Evolutionary conservation across 2,797 vertebrate species (phyloP).

Genomic region (Sebastes alutus): DNA sequence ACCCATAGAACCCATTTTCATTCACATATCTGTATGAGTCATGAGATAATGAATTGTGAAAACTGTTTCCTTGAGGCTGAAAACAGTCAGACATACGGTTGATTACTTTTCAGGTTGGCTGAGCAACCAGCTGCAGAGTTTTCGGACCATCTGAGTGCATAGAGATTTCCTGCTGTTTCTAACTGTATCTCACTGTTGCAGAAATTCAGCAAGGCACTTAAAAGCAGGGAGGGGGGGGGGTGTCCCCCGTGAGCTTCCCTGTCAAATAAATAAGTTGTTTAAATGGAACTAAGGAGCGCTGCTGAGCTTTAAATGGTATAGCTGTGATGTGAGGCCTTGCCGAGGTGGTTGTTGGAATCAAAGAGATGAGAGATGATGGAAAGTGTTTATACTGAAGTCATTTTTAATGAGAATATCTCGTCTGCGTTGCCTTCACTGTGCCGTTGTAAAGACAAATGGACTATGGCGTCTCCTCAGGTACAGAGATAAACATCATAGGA

Average conservation of each 20-base stretch:
- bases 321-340: constrained; percentile 11
- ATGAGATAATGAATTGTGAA: neutral
- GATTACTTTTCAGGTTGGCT: neutral
- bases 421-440: neutral
- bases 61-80: neutral
- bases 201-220: constrained; percentile 14
- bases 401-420: constrained; percentile 10
- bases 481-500: constrained; percentile 7
- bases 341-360: neutral
- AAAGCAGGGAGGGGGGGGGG: constrained; percentile 1
- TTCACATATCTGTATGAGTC: too few species aligned
- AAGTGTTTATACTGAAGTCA: neutral
- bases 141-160: neutral
- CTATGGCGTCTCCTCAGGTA: constrained; percentile 16
- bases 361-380: neutral
- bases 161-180: neutral
- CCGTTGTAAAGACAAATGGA: constrained; percentile 15
- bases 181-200: neutral
- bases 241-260: constrained; percentile 4
- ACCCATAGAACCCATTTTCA: too few species aligned
- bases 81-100: neutral
- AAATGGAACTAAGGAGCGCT: neutral
- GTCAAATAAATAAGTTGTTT: constrained; percentile 28
- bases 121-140: neutral
- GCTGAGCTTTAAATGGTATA: constrained; percentile 1